phyloP scores from a whole-genome alignment of 2,113 vertebrate species.

The Charadrius vociferus region DNA sequence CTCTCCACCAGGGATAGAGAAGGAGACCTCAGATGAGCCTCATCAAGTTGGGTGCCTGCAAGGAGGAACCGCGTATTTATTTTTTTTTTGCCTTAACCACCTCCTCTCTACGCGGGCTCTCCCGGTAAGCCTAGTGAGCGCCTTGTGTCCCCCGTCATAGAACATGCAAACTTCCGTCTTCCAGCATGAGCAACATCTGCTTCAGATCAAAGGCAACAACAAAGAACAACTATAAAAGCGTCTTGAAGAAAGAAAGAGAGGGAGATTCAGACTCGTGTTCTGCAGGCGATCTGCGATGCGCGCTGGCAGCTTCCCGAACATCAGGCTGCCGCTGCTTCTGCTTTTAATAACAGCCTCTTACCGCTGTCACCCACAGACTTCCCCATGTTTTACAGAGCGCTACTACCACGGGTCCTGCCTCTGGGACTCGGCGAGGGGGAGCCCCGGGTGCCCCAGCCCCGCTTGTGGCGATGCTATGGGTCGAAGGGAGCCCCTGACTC shows the following conservation, averaged over 20 bases:
- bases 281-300: slow-evolving; percentile 12
- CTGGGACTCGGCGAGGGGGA: accelerated
- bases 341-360: background rate
- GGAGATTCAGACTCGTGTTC: background rate
- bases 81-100: background rate
- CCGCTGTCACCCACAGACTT: background rate
- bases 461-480: accelerated
- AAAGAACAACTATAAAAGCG: slow-evolving; percentile 33
- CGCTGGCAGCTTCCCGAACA: slow-evolving; percentile 4
- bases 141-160: background rate
- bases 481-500: accelerated
- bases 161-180: slow-evolving; percentile 31
- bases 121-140: background rate
- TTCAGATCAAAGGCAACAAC: slow-evolving; percentile 50
- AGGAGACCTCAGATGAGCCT: background rate
- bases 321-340: background rate
- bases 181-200: slow-evolving; percentile 24
- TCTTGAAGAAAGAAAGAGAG: background rate
- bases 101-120: background rate
- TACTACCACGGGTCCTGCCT: background rate
- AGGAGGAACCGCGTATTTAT: accelerated
- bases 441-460: background rate
- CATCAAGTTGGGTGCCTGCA: background rate
- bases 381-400: background rate
- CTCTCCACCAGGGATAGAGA: background rate